phyloP scores from a whole-genome alignment of 1,140 invertebrate genomes.

The Cotesia glomerata region DNA sequence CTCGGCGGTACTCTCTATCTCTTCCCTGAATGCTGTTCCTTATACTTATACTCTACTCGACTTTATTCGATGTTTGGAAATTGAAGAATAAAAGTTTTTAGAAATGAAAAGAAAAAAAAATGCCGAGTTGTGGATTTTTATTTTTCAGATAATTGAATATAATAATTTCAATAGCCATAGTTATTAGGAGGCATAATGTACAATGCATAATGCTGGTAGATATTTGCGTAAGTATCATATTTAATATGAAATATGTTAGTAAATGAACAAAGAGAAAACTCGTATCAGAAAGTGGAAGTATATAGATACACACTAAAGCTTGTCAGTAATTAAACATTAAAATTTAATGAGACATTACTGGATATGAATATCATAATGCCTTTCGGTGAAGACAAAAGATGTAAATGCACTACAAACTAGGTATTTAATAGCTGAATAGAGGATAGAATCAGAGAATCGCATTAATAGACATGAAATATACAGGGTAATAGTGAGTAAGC shows the following conservation, averaged over 20 bases:
- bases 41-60: too few relatives aligned
- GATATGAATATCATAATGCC: neutral
- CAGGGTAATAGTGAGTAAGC: neutral
- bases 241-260: neutral
- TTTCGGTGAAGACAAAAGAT: too few relatives aligned
- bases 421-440: neutral
- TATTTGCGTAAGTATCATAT: neutral
- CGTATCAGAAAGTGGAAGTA: neutral
- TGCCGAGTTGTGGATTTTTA: constrained; percentile 11
- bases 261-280: neutral
- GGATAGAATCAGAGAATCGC: neutral
- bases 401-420: neutral
- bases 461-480: neutral
- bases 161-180: neutral
- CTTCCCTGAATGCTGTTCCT: neutral
- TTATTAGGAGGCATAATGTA: neutral
- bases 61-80: too few relatives aligned
- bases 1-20: neutral
- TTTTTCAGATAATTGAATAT: neutral
- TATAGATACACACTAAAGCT: neutral
- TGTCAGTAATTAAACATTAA: neutral
- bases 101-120: constrained; percentile 9
- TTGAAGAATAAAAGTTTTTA: neutral
- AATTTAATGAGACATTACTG: neutral
- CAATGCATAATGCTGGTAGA: neutral